Evolutionary conservation across 2,113 vertebrate genomes (phyloP), one percentile per base, ranked within the genome.

Genomic region (Stegastes partitus): DNA sequence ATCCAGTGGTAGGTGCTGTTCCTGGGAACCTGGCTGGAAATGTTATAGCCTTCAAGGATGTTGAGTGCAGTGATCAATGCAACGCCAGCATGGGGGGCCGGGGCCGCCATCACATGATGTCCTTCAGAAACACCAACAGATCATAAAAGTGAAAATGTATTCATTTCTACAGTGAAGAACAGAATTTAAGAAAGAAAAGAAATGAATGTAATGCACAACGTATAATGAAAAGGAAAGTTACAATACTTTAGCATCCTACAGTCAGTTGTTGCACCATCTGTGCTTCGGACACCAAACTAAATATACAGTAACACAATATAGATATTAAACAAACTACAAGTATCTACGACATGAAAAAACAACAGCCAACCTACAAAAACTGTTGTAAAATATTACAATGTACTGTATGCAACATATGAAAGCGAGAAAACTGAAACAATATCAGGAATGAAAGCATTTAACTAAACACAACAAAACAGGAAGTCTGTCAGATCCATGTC

Each of bases 1-100:
- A 97, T 96, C 96, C 96, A 97, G 89, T 99, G 97, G 77, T 96
- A 94, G 54, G 94, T 92, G 85, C 86, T 94, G 68, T 95, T 96
- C 31, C 95, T 94, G 68, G 95, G 82, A 19, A 93, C 88, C 85
- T 96, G 95, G 76, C 73, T 95, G 45, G 94, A 96, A 70, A 99
- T 96, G 87, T 99, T 99, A 89, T 96, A 98, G 69, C 96, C 96
- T 87, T 99, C 97, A 0, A 99, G 94, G 89, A 99, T 98, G 86
- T 99, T 99, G 63, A 99, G 96, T 49, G 97, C 97, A 76, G 96
- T 90, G 85, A 99, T 93, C 82, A 99, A 90, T 1, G 96, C 97
- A 54, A 96, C 94, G 26, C 98, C 98, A 3, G 95, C 96, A 39
- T 98, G 97, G 0, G 98, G 98, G 37, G 97, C 94, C 2, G 97